Evolutionary conservation across 2,888 invertebrate genomes (phyloP).

Genomic region (Uloborus plumipes): DNA sequence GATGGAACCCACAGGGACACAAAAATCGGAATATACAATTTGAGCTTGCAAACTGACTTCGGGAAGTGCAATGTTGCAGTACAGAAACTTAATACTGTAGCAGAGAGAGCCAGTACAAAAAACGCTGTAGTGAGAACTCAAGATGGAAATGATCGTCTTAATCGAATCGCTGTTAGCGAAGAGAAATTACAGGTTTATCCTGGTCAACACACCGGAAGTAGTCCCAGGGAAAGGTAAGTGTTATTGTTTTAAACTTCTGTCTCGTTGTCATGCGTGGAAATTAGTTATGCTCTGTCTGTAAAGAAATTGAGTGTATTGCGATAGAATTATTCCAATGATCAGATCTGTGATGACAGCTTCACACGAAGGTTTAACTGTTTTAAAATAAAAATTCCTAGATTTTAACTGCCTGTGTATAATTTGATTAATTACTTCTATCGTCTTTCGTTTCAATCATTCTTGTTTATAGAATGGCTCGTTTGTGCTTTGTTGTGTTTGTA

Average conservation of each 20-base stretch:
- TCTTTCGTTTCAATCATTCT: no score
- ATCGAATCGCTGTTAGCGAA: constrained; percentile 48
- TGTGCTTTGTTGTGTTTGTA: no score
- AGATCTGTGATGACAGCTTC: no score
- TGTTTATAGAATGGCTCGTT: no score
- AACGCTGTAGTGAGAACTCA: constrained; percentile 20
- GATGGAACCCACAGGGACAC: constrained; percentile 84
- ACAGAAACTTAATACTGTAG: constrained; percentile 19
- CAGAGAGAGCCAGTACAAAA: constrained; percentile 24
- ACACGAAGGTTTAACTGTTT: no score
- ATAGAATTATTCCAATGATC: no score
- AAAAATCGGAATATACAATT: constrained; percentile 72
- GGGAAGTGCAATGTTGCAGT: constrained; percentile 41
- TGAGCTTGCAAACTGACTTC: constrained; percentile 53
- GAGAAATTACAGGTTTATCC: constrained; percentile 38
- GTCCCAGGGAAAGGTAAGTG: constrained; percentile 48
- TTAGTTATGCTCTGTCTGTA: no score
- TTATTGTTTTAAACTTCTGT: not conserved
- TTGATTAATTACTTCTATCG: no score
- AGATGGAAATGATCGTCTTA: constrained; percentile 39
- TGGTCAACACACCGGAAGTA: constrained; percentile 31
- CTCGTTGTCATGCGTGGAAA: no score
- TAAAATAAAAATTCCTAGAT: no score
- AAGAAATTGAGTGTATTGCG: no score
- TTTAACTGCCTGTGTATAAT: no score